phyloP scores from a whole-genome alignment of 2,113 vertebrate genomes.

The Platysteira castanea region DNA sequence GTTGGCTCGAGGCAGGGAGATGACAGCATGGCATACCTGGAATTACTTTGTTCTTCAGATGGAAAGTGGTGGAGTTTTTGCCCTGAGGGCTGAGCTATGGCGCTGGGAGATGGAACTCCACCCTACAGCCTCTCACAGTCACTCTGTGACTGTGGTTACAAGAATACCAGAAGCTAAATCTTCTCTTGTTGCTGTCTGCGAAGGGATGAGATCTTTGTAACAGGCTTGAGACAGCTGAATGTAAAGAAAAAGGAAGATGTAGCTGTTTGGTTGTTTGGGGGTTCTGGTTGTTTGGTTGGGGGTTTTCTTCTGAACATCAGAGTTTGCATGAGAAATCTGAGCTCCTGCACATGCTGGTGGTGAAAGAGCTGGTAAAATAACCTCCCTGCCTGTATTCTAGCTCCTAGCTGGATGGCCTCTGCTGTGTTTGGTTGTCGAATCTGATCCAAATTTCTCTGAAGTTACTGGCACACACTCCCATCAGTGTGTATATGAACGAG shows the following conservation, averaged over 20 bases:
- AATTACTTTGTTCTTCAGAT: not conserved
- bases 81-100: not conserved
- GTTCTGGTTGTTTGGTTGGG: no score
- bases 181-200: not conserved
- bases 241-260: not conserved
- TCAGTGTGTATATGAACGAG: not conserved
- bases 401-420: not conserved
- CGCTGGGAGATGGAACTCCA: not conserved
- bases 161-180: not conserved
- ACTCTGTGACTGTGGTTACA: not conserved
- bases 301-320: not conserved
- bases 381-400: not conserved
- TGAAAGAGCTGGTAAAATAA: not conserved
- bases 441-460: not conserved
- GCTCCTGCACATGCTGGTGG: not conserved
- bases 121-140: not conserved
- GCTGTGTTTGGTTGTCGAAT: not conserved
- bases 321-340: not conserved
- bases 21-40: not conserved
- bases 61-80: not conserved
- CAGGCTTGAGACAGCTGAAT: not conserved
- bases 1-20: not conserved
- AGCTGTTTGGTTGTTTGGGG: not conserved
- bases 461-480: not conserved
- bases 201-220: not conserved